phyloP scores from a whole-genome alignment of 2,888 invertebrate genomes.

The Drosophila mulleri region DNA sequence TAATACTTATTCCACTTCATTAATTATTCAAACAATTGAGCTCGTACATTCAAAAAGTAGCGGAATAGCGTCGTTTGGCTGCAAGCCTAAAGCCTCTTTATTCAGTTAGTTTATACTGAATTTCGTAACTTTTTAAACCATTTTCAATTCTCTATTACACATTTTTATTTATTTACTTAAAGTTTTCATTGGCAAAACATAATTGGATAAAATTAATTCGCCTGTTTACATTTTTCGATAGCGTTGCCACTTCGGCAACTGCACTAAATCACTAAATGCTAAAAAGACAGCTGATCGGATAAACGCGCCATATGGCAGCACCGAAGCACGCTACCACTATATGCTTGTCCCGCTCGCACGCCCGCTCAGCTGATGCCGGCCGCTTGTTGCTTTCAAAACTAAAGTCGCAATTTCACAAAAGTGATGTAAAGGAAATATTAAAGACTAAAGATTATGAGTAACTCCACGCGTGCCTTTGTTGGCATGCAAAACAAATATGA shows the following conservation, averaged over 20 bases:
- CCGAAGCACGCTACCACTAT: neutral
- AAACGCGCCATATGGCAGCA: constrained; percentile 7
- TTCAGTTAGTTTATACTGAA: neutral
- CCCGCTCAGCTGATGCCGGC: constrained; percentile 27
- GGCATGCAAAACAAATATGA: constrained; percentile 85
- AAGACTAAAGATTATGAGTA: constrained; percentile 34
- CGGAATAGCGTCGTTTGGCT: constrained; percentile 3
- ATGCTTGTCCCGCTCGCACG: constrained; percentile 19
- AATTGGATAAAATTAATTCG: constrained; percentile 22
- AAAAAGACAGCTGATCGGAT: constrained; percentile 30
- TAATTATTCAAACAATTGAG: constrained; percentile 25
- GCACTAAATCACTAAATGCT: neutral
- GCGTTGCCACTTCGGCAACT: constrained; percentile 26
- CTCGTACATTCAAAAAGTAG: constrained; percentile 21
- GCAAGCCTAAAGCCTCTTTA: neutral
- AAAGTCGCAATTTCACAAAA: constrained; percentile 31
- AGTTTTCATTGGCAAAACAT: constrained; percentile 4
- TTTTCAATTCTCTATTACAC: constrained; percentile 5
- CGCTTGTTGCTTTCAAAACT: constrained; percentile 29
- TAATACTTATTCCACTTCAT: neutral
- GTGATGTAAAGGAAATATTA: constrained; percentile 16
- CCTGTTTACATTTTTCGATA: constrained; percentile 52
- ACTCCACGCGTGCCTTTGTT: constrained; percentile 68
- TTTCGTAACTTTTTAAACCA: constrained; percentile 8
- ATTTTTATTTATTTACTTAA: constrained; percentile 4